Evolutionary conservation across 2,888 invertebrate genomes (phyloP).

Genomic region (Julus scandinavius): DNA sequence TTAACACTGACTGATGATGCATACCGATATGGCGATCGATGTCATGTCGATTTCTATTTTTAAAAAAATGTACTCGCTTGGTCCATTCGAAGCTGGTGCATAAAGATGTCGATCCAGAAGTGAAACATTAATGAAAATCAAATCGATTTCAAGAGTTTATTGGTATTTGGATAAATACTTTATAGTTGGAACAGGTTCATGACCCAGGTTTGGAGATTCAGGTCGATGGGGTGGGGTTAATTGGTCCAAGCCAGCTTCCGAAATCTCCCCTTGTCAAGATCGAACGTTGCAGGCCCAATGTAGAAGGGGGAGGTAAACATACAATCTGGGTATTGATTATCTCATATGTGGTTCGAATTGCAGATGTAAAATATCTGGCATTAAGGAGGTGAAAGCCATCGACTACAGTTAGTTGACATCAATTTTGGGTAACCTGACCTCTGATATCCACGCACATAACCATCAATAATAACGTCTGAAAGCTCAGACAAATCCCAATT

Average conservation of each 20-base stretch:
- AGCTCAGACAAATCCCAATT: background rate
- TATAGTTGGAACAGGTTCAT: too few relatives aligned
- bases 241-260: too few relatives aligned
- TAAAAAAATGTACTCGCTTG: background rate
- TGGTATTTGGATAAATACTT: too few relatives aligned
- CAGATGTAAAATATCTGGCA: background rate
- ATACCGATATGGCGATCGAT: background rate
- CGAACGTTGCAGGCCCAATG: too few relatives aligned
- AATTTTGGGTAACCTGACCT: slow-evolving; percentile 27
- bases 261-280: too few relatives aligned
- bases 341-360: background rate
- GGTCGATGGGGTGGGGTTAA: too few relatives aligned
- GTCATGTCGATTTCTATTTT: background rate
- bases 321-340: background rate
- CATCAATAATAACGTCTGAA: background rate
- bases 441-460: background rate
- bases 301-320: too few relatives aligned
- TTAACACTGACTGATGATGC: slow-evolving; percentile 24
- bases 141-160: too few relatives aligned
- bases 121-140: too few relatives aligned
- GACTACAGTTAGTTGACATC: background rate
- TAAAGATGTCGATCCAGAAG: background rate
- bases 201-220: too few relatives aligned
- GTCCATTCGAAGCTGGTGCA: background rate
- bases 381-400: background rate